phyloP scores from a whole-genome alignment of 2,113 vertebrate species.

The Apus apus region DNA sequence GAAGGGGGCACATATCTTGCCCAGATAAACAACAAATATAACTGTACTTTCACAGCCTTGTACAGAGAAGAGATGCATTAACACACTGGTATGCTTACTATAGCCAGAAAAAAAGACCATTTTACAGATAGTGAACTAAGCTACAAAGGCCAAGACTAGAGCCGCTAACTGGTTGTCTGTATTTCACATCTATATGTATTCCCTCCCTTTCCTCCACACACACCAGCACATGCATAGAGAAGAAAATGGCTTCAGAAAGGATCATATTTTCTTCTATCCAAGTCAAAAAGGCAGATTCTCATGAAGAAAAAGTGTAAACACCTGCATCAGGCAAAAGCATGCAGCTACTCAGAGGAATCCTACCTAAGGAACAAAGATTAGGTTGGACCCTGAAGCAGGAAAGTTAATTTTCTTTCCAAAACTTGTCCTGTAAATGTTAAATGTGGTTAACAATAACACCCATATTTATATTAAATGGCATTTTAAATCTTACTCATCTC shows the following conservation, averaged over 20 bases:
- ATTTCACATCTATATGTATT: background rate
- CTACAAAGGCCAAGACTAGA: background rate
- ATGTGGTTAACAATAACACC: background rate
- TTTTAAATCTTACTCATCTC: slow-evolving; percentile 1
- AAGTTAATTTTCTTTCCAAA: background rate
- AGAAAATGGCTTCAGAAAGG: background rate
- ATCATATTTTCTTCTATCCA: background rate
- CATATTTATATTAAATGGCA: background rate
- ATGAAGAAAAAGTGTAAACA: background rate
- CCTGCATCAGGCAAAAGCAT: background rate
- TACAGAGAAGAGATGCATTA: background rate
- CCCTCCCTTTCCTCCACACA: background rate
- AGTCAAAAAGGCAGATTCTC: background rate
- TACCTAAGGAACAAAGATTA: background rate
- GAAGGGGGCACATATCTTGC: fast-evolving
- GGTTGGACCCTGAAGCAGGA: background rate
- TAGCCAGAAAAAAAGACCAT: background rate
- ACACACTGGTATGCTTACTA: background rate
- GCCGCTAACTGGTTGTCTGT: background rate
- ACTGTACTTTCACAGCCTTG: background rate
- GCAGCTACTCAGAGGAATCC: background rate
- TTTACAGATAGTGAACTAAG: background rate
- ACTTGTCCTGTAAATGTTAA: background rate
- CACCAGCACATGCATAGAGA: background rate
- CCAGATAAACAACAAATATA: background rate